These are phyloP conservation scores for Drymodes brunneopygia DNA, from an alignment of 2,113 vertebrate species.

Conservation along the genomic window DNA sequence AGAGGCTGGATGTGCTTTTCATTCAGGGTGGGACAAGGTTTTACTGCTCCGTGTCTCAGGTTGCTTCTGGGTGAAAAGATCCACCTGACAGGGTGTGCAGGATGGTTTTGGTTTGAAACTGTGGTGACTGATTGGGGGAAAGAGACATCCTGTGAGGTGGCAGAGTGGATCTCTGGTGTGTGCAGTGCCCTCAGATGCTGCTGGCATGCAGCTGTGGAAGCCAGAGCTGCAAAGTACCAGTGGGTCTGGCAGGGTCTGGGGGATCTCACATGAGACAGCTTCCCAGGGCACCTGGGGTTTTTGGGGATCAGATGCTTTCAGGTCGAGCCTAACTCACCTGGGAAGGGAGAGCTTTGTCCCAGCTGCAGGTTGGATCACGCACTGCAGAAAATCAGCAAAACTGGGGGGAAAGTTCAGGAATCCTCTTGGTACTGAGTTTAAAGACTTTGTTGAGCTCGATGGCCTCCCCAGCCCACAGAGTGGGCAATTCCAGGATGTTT, in stretches of 20 bases:
- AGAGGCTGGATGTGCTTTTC: background rate
- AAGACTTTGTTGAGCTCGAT: background rate
- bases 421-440: background rate
- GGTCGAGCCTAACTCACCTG: background rate
- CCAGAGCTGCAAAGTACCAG: background rate
- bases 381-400: background rate
- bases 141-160: background rate
- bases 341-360: background rate
- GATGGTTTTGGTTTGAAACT: background rate
- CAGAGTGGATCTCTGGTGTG: background rate
- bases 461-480: background rate
- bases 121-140: background rate
- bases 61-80: background rate
- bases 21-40: background rate
- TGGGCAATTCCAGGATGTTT: background rate
- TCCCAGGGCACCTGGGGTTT: background rate
- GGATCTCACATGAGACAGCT: background rate
- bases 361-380: background rate
- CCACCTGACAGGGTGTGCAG: background rate
- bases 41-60: background rate
- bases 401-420: background rate
- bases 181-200: background rate
- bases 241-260: background rate
- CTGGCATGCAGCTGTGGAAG: background rate
- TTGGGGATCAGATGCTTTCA: background rate